These are phyloP conservation scores for Oryzias javanicus DNA, from an alignment of 2,113 vertebrate genomes.

Conservation along the genomic window DNA sequence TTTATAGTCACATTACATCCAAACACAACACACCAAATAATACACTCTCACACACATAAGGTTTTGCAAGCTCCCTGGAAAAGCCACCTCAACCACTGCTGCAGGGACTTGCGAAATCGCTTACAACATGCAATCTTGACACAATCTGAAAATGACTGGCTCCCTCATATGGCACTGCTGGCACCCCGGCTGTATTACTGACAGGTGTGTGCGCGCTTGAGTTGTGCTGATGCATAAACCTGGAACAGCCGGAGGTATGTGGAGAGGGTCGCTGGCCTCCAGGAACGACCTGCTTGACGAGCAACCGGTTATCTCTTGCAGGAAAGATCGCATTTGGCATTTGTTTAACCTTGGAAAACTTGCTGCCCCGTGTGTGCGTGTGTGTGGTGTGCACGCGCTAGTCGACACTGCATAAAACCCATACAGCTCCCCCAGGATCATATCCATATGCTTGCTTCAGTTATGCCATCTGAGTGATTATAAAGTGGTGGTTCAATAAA, in stretches of 20 bases:
- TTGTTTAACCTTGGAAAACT: constrained; percentile 74
- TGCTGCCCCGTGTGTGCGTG: constrained; percentile 7
- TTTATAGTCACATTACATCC: constrained; percentile 25
- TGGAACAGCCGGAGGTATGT: constrained; percentile 39
- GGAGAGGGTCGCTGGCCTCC: constrained; percentile 36
- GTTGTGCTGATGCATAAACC: constrained; percentile 44
- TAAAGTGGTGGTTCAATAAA: constrained; percentile 43
- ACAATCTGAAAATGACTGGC: constrained; percentile 39
- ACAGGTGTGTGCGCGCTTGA: constrained; percentile 39
- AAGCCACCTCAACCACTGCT: constrained; percentile 9
- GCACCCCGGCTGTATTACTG: constrained; percentile 44
- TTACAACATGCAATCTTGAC: constrained; percentile 45
- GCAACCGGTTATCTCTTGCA: constrained; percentile 59
- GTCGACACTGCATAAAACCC: constrained; percentile 47
- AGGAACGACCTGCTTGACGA: constrained; percentile 60
- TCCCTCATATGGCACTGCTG: constrained; percentile 45
- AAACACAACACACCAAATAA: constrained; percentile 27
- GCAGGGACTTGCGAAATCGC: constrained; percentile 32
- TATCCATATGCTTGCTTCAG: constrained; percentile 66
- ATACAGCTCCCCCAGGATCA: constrained; percentile 59
- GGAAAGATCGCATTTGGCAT: constrained; percentile 57
- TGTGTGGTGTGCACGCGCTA: constrained; percentile 1
- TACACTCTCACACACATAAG: constrained; percentile 29
- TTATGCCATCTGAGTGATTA: constrained; percentile 63
- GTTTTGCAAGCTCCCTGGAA: constrained; percentile 42